Conservation (phyloP, 2,113 vertebrate species). For the Cygnus atratus region DNA sequence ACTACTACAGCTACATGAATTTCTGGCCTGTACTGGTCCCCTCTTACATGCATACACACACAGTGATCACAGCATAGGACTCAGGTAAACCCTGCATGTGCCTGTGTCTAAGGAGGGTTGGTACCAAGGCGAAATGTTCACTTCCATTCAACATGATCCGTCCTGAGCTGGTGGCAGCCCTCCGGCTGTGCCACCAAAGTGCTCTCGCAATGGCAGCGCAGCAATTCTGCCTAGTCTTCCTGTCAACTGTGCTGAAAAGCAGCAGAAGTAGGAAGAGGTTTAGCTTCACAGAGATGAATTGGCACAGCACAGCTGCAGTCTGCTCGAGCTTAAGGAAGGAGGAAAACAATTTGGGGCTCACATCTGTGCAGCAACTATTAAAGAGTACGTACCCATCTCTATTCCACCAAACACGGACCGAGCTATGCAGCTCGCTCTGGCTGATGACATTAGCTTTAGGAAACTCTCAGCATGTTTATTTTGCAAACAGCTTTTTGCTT, state of each 20-base stretch:
- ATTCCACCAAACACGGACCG: not conserved
- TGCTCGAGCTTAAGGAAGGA: conserved; percentile 19
- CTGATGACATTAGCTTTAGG: conserved; percentile 36
- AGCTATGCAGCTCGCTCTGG: not conserved
- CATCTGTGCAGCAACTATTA: conserved; percentile 9
- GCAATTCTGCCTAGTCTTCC: not conserved
- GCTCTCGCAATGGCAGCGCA: not conserved
- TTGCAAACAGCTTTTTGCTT: conserved; percentile 60
- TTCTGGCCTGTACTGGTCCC: not conserved
- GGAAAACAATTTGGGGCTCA: conserved; percentile 12
- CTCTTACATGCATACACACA: not conserved
- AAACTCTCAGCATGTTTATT: conserved; percentile 59
- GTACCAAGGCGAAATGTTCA: not conserved
- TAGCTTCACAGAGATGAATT: conserved; percentile 7
- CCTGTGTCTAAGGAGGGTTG: not conserved
- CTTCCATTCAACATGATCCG: not conserved
- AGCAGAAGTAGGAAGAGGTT: not conserved
- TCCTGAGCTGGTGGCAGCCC: not conserved
- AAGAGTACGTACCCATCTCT: not conserved
- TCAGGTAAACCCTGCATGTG: not conserved
- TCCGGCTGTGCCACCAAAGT: not conserved
- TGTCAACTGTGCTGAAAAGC: not conserved
- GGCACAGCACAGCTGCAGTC: conserved; percentile 7
- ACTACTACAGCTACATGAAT: not conserved
- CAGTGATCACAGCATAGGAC: rapidly evolving